Evolutionary conservation across 2,888 invertebrate species (phyloP).

Genomic region (Mythimna ferrago): DNA sequence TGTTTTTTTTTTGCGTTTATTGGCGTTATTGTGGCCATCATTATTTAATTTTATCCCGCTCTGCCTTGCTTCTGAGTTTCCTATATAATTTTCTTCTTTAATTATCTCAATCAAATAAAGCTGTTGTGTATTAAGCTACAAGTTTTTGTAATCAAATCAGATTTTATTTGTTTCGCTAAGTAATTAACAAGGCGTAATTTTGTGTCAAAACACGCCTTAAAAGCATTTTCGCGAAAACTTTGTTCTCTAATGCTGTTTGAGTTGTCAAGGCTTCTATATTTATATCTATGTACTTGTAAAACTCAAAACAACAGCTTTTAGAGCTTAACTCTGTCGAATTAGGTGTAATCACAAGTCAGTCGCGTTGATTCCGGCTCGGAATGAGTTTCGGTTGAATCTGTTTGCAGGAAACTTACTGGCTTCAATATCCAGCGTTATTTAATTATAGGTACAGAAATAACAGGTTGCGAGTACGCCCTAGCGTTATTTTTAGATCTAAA

Average conservation of each 20-base stretch:
- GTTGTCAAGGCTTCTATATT: constrained; percentile 35
- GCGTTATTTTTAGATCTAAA: constrained; percentile 21
- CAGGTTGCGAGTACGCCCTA: constrained; percentile 23
- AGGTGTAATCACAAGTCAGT: constrained; percentile 49
- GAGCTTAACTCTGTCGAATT: constrained; percentile 53
- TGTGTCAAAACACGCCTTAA: constrained; percentile 46
- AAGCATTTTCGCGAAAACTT: constrained; percentile 39
- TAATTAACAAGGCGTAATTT: constrained; percentile 51
- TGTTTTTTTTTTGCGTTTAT: not conserved
- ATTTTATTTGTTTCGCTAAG: constrained; percentile 40
- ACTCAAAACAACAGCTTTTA: constrained; percentile 41
- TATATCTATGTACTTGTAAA: constrained; percentile 33
- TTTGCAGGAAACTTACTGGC: constrained; percentile 29
- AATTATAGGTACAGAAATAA: constrained; percentile 34
- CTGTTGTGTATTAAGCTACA: constrained; percentile 4
- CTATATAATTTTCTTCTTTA: constrained; percentile 26
- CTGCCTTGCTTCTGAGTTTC: constrained; percentile 6
- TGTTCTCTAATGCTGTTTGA: constrained; percentile 45
- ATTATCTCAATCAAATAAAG: constrained; percentile 43
- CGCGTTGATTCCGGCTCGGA: constrained; percentile 46
- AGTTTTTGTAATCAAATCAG: constrained; percentile 22
- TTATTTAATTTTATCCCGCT: constrained; percentile 11
- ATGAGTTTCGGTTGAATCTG: constrained; percentile 45
- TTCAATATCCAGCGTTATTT: constrained; percentile 43
- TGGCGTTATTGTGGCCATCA: constrained; percentile 15